Conservation (phyloP, 2,888 invertebrate genomes). For the Eupelmus urozonus region DNA sequence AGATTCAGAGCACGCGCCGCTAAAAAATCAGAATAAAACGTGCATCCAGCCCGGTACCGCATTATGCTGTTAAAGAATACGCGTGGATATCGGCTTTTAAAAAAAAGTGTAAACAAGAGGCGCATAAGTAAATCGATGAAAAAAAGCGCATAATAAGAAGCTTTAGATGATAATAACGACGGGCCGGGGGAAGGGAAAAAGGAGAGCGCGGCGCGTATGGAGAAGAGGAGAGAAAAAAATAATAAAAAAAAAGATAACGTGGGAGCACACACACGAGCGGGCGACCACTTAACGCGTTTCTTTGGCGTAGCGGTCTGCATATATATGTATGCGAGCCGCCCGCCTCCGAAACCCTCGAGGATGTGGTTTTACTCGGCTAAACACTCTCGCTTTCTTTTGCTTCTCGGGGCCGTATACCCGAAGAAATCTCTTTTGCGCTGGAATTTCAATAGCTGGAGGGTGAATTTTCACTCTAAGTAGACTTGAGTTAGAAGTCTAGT, state of each 20-base stretch:
- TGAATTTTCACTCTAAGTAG: not conserved
- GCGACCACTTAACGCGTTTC: slow-evolving; percentile 41
- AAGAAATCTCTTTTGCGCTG: not conserved
- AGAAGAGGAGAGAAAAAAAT: slow-evolving; percentile 45
- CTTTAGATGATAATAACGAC: slow-evolving; percentile 46
- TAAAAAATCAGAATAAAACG: not conserved
- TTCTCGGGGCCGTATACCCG: not conserved
- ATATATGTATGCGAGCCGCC: too few relatives aligned
- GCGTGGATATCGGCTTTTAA: slow-evolving; percentile 25
- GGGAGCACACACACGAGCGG: slow-evolving; percentile 46
- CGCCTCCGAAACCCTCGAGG: slow-evolving; percentile 21
- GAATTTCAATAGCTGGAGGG: not conserved
- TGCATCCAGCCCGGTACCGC: not conserved
- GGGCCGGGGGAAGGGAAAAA: slow-evolving; percentile 37
- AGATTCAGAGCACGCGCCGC: slow-evolving; percentile 21
- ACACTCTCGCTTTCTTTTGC: slow-evolving; percentile 24
- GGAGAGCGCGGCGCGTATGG: slow-evolving; percentile 45
- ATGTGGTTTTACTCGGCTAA: slow-evolving; percentile 33
- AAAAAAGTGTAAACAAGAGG: slow-evolving; percentile 52
- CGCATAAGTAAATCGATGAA: slow-evolving; percentile 48
- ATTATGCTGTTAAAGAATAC: slow-evolving; percentile 35
- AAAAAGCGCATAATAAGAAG: slow-evolving; percentile 43
- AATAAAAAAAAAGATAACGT: slow-evolving; percentile 43
- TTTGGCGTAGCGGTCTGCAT: slow-evolving; percentile 27
- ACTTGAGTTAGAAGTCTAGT: too few relatives aligned